These are phyloP conservation scores for Anoplius nigerrimus DNA, from an alignment of 2,888 invertebrate species.

Conservation along the genomic window DNA sequence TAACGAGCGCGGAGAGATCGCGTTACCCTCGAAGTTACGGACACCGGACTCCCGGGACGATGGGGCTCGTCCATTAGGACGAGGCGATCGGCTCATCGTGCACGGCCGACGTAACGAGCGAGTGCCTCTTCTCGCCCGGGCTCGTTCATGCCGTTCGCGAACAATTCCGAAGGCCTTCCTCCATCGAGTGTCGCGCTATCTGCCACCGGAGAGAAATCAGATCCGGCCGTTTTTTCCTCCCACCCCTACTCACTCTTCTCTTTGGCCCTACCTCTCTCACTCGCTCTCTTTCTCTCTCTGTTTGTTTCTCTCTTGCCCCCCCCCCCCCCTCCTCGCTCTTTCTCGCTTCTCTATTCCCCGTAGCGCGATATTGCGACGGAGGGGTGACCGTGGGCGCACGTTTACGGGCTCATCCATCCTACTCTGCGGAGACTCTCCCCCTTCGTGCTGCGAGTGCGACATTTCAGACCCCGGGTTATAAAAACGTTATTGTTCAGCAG, in stretches of 20 bases:
- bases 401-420: constrained; percentile 57
- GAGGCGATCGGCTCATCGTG: background rate
- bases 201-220: constrained; percentile 47
- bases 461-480: constrained; percentile 47
- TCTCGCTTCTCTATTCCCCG: constrained; percentile 29
- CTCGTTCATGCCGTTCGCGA: background rate
- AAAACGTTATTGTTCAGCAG: constrained; percentile 57
- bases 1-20: too few relatives aligned
- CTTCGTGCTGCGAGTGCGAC: constrained; percentile 29
- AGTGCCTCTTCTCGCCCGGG: too few relatives aligned
- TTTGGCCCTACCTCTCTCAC: background rate
- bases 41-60: too few relatives aligned
- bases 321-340: background rate
- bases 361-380: constrained; percentile 51
- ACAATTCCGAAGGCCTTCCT: constrained; percentile 3
- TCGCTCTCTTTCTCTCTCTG: background rate
- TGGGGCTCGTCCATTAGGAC: constrained; percentile 3
- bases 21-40: too few relatives aligned
- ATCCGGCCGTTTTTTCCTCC: constrained; percentile 19
- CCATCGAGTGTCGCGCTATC: constrained; percentile 13
- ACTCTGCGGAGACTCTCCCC: constrained; percentile 37
- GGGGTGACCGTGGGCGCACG: constrained; percentile 43
- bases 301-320: too few relatives aligned
- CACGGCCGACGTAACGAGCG: too few relatives aligned
- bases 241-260: background rate